Base-by-base conservation (phyloP, 2,113 vertebrate species). In the Peucedramus taeniatus region DNA sequence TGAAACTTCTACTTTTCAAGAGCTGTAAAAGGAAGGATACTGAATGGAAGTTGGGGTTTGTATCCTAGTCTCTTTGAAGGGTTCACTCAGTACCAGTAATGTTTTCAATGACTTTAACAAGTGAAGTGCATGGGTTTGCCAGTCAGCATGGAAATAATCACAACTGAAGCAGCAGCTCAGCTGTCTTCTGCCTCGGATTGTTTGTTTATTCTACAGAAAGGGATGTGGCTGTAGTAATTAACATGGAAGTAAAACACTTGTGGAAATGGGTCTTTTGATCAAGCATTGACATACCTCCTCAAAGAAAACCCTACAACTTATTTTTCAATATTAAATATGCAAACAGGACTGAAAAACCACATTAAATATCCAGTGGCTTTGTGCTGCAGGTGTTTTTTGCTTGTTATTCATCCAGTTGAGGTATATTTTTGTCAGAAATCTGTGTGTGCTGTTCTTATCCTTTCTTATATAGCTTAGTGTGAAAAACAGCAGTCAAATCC, bases 71-170 rank as follows among this genome's bases (percentile, higher is more conserved):
- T 59, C 11, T 42, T 8, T 39, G 51, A 74, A 84, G 77, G 14
- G 11, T 74, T 89, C 35, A 28, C 22, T 47, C 1, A 0, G 23
- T 17, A 5, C 7, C 4, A 6, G 26, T n/a, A 22, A 13, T 28
- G 27, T 42, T 70, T 68, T 49, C 53, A 61, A 3, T 27, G 51
- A 21, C 20, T 71, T 81, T 49, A 5, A 27, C 39, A 51, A 51
- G 51, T 30, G 51, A 61, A 47, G 42, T 37, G 9, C 4, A 0
- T 27, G 7, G 27, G 9, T 72, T 76, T 63, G 15, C 11, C 27
- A 24, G 26, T 14, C n/a, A 85, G 6, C 4, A 5, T 17, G 11
- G 68, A 30, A 72, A 23, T 23, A 37, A 17, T 24, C 49, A 37
- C 22, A 31, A 8, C 13, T 64, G n/a, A 51, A 82, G 59, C 33